phyloP scores from a whole-genome alignment of 2,113 vertebrate species.

The Pavo muticus region DNA sequence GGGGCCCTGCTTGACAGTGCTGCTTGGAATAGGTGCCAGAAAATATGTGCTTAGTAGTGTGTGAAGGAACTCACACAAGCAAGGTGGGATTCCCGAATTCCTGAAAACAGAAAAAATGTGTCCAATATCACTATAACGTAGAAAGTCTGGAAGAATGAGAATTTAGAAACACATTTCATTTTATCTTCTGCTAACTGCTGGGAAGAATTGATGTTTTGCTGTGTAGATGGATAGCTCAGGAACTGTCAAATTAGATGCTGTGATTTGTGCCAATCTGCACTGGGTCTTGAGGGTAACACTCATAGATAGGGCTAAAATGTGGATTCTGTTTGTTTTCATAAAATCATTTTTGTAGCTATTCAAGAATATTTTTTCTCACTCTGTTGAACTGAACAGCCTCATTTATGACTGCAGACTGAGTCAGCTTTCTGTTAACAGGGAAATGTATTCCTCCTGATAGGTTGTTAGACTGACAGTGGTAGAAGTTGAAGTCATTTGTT shows the following conservation, averaged over 20 bases:
- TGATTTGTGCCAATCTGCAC: background rate
- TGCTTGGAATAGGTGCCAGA: background rate
- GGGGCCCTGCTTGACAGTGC: background rate
- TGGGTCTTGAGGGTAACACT: background rate
- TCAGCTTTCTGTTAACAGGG: background rate
- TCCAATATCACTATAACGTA: background rate
- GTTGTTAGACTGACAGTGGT: background rate
- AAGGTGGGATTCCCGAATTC: background rate
- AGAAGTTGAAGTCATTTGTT: background rate
- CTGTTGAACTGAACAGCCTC: background rate
- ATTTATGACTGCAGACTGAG: background rate
- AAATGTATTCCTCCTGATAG: background rate
- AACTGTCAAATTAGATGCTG: background rate
- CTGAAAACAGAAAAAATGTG: background rate
- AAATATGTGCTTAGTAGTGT: rapidly evolving
- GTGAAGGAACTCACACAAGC: background rate
- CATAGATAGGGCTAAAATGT: background rate
- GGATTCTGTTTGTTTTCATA: background rate
- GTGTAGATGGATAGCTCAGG: background rate
- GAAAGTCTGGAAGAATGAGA: background rate
- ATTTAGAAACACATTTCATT: background rate
- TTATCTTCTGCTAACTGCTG: background rate
- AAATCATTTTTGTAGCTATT: background rate
- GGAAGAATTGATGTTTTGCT: background rate
- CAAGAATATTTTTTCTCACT: background rate